Conservation (phyloP, 2,797 vertebrate genomes). For the Synaphobranchus kaupii region DNA sequence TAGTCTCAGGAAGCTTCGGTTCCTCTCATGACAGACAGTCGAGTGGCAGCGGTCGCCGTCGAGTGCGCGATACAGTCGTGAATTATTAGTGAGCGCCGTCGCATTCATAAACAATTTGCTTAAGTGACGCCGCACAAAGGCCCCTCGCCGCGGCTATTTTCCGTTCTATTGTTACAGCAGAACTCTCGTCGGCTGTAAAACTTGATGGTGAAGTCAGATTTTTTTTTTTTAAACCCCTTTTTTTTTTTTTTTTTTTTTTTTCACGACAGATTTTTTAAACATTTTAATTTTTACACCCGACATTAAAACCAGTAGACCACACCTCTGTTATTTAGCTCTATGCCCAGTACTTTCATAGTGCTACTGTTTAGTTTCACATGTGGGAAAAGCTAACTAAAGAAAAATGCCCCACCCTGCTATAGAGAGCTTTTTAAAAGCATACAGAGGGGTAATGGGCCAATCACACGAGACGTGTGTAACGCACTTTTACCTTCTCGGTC, state of each 20-base stretch:
- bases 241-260: not conserved
- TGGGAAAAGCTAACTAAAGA: not conserved
- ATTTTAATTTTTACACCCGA: not conserved
- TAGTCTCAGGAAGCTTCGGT: not conserved
- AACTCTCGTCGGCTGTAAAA: not conserved
- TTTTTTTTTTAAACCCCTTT: not conserved
- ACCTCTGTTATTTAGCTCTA: not conserved
- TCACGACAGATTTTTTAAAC: not conserved
- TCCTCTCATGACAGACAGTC: not conserved
- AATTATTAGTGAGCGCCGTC: slow-evolving; percentile 12
- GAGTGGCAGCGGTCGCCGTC: not conserved
- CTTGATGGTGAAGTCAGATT: not conserved
- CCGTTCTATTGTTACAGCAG: slow-evolving; percentile 4
- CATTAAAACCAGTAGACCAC: not conserved
- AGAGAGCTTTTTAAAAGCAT: not conserved
- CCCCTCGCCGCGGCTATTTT: not conserved
- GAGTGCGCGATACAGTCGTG: slow-evolving; percentile 12
- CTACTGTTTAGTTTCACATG: not conserved
- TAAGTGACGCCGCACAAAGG: slow-evolving; percentile 4
- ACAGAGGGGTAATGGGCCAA: not conserved
- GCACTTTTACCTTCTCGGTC: not conserved
- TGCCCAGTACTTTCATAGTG: not conserved
- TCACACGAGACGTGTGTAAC: not conserved
- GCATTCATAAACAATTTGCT: slow-evolving; percentile 27
- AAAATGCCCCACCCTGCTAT: not conserved